Conservation (phyloP, 2,797 vertebrate genomes). For the Typhlichthys subterraneus region DNA sequence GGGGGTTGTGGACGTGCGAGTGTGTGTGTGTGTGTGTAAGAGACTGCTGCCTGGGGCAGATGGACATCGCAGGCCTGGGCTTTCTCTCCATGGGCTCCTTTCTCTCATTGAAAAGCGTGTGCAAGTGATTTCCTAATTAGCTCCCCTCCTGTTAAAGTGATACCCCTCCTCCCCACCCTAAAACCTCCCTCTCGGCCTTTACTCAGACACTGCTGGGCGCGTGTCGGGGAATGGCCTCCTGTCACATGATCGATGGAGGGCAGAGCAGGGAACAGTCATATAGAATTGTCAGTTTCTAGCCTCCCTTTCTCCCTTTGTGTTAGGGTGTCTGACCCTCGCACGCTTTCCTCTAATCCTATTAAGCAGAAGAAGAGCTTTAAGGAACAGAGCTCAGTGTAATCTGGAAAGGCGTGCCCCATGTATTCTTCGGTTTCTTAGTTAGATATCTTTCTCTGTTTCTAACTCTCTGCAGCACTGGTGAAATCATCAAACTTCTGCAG, state of each 20-base stretch:
- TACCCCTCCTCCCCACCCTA: too few relatives aligned
- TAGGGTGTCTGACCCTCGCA: conserved; percentile 50
- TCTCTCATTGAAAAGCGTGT: conserved; percentile 52
- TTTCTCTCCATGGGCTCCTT: conserved; percentile 26
- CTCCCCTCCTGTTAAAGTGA: too few relatives aligned
- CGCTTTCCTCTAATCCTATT: conserved; percentile 73
- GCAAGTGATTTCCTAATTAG: conserved; percentile 33
- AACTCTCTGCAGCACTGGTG: conserved; percentile 18
- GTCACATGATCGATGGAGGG: conserved; percentile 62
- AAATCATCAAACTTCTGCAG: not conserved
- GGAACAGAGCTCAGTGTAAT: conserved; percentile 63
- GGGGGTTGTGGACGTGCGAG: conserved; percentile 20
- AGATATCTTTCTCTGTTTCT: not conserved
- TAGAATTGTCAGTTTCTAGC: conserved; percentile 33
- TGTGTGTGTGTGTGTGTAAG: conserved; percentile 10
- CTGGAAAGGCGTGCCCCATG: conserved; percentile 42
- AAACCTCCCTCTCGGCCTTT: conserved; percentile 27
- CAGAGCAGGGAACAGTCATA: conserved; percentile 44
- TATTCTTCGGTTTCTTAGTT: conserved; percentile 29
- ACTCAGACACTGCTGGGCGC: conserved; percentile 40
- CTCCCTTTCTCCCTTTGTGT: conserved; percentile 42
- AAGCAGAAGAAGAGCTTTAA: conserved; percentile 57
- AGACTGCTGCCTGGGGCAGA: conserved; percentile 57
- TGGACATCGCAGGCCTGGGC: conserved; percentile 59
- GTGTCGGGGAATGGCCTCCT: conserved; percentile 65